These are phyloP conservation scores for Pleuronectes platessa DNA, from an alignment of 2,113 vertebrate species.

Conservation along the genomic window DNA sequence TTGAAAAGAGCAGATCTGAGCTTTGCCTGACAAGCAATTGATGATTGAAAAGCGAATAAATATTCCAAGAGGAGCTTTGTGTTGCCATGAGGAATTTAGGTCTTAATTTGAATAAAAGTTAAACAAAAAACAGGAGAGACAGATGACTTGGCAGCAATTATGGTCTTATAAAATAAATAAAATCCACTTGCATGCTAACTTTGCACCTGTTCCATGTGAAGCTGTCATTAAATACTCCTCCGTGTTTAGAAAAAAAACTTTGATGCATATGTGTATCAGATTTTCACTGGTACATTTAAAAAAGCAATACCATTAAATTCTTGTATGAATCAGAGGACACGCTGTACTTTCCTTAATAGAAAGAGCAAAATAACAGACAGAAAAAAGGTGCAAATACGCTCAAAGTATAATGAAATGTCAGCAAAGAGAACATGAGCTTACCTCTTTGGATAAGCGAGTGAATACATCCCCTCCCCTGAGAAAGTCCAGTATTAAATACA, in stretches of 20 bases:
- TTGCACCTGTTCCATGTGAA: slow-evolving; percentile 46
- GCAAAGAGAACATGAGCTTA: slow-evolving; percentile 76
- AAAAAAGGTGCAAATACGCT: neutral
- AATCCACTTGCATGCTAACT: slow-evolving; percentile 26
- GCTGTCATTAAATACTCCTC: slow-evolving; percentile 36
- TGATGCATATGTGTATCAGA: slow-evolving; percentile 18
- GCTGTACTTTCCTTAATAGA: neutral
- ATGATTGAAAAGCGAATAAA: slow-evolving; percentile 27
- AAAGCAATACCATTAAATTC: neutral
- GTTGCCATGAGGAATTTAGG: slow-evolving; percentile 40
- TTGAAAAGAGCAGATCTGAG: slow-evolving; percentile 46
- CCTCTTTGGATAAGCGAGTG: slow-evolving; percentile 99
- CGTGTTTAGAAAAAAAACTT: slow-evolving; percentile 17
- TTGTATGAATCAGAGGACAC: neutral
- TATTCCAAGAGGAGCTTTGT: slow-evolving; percentile 23
- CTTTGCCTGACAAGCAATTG: slow-evolving; percentile 53
- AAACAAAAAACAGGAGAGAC: slow-evolving; percentile 30
- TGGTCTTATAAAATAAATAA: slow-evolving; percentile 22
- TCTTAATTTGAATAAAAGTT: slow-evolving; percentile 32
- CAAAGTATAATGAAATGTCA: slow-evolving; percentile 7
- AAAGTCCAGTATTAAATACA: slow-evolving; percentile 99
- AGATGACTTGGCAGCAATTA: slow-evolving; percentile 46
- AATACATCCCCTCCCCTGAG: slow-evolving; percentile 99
- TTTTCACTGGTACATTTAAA: slow-evolving; percentile 24
- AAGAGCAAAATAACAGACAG: neutral